phyloP scores from a whole-genome alignment of 64 coral and sea anemone genomes.

The Montipora capricornis region DNA sequence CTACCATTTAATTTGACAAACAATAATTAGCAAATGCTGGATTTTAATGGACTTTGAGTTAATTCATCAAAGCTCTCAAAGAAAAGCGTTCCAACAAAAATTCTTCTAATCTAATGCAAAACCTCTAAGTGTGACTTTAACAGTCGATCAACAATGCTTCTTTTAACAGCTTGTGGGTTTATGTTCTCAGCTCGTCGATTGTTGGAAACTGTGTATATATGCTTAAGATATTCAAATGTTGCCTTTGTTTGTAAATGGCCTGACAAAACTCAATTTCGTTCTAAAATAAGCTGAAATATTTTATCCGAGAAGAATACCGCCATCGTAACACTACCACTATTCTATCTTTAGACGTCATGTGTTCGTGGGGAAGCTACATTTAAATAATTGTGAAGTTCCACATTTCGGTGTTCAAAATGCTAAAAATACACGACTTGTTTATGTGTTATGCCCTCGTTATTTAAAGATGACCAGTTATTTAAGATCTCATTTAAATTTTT shows the following conservation, averaged over 20 bases:
- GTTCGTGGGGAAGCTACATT: not conserved
- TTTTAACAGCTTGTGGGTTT: slow-evolving; percentile 2
- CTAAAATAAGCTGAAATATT: not conserved
- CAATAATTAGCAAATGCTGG: not conserved
- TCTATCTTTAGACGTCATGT: not conserved
- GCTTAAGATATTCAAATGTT: slow-evolving; percentile 41
- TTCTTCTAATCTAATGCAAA: not conserved
- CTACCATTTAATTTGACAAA: not conserved
- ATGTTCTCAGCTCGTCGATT: slow-evolving; percentile 9
- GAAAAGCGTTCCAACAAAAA: not conserved
- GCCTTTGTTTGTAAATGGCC: slow-evolving; percentile 12
- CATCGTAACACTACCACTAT: not conserved
- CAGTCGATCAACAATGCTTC: not conserved
- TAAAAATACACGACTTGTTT: slow-evolving; percentile 17
- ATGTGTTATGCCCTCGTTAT: not conserved
- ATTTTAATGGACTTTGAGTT: not conserved
- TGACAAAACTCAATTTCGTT: not conserved
- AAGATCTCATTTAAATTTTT: not conserved
- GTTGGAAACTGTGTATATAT: slow-evolving; percentile 44
- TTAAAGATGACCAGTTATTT: not conserved
- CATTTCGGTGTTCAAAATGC: not conserved
- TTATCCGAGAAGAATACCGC: not conserved
- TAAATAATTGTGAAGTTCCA: not conserved
- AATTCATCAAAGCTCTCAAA: not conserved
- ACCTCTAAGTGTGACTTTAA: not conserved